Evolutionary conservation across 2,113 vertebrate species (phyloP), one percentile per base, ranked within the genome.

Genomic region (Brachyhypopomus gauderio): DNA sequence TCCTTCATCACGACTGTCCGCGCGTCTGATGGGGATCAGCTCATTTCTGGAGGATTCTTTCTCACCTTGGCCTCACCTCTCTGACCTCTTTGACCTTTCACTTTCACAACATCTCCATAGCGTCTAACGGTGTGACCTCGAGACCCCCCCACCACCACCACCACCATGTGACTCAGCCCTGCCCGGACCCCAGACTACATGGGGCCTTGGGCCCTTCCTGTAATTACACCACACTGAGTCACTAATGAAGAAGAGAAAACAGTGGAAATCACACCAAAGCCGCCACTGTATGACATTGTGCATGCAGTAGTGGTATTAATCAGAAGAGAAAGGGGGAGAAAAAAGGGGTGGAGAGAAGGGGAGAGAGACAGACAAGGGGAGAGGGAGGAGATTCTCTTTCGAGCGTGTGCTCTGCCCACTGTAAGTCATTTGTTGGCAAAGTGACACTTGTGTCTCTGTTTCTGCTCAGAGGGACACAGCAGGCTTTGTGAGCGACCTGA

Each of bases 221-320:
- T 71, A 59, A 79, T 79, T 79, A 79, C 38, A 1, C 52, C 62
- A 60, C 52, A 34, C 17, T 83, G 82, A 83, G 62, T 76, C 77
- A 84, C 11, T 25, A 27, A 38, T 9, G 25, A 20, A 66, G 64
- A 11, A 27, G 23, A 56, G 27, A 34, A 25, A 27, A 22, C 72
- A 78, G 36, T n/a, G 19, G 34, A 60, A 23, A 5, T 67, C 38
- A 22, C 3, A 75, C 30, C 25, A 73, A 75, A 79, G 55, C 63
- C n/a, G 72, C 52, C 56, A 70, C 77, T 69, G 30, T 45, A 19
- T 3, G 70, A 45, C 77, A 59, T 74, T 70, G 62, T 79, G 38
- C 36, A 66, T 52, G 72, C 72, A 72, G 8, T 79, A 25, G 58
- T 45, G 14, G 5, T 30, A 14, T 41, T 36, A 22, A 23, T 56